Conservation (phyloP, 2,113 vertebrate genomes). For the Menidia beryllina region DNA sequence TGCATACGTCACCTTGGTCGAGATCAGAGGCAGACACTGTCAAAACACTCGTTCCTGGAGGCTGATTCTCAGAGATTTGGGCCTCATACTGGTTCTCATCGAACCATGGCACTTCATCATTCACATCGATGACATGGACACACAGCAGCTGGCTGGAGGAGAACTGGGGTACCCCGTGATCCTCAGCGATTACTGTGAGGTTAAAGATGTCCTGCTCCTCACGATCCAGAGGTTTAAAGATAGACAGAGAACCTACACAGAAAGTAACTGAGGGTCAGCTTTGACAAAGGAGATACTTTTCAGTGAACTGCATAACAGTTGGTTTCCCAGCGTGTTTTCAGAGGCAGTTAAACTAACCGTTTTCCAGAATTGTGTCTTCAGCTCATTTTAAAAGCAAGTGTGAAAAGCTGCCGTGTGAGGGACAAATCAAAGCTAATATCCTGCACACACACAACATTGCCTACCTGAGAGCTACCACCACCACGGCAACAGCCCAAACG, state of each 20-base stretch:
- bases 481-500: constrained; percentile 64
- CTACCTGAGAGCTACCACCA: constrained; percentile 78
- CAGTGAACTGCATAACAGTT: no score
- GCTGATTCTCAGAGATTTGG: constrained; percentile 88
- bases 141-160: constrained; percentile 85
- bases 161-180: constrained; percentile 89
- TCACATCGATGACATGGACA: constrained; percentile 91
- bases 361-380: constrained; percentile 42
- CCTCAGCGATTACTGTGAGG: constrained; percentile 88
- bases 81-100: constrained; percentile 86
- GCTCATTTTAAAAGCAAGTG: constrained; percentile 57
- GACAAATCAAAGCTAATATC: constrained; percentile 62
- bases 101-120: constrained; percentile 91
- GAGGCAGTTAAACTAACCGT: constrained; percentile 50
- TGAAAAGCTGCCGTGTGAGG: constrained; percentile 72
- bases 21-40: constrained; percentile 87
- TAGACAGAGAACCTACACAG: constrained; percentile 88
- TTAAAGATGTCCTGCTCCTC: constrained; percentile 90
- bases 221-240: constrained; percentile 89
- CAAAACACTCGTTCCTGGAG: constrained; percentile 84
- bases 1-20: constrained; percentile 87
- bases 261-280: constrained; percentile 50
- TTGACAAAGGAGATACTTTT: constrained; percentile 28
- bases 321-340: no score
- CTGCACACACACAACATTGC: constrained; percentile 57